Conservation (phyloP, 1,140 invertebrate species). For the Scylla paramamosain region DNA sequence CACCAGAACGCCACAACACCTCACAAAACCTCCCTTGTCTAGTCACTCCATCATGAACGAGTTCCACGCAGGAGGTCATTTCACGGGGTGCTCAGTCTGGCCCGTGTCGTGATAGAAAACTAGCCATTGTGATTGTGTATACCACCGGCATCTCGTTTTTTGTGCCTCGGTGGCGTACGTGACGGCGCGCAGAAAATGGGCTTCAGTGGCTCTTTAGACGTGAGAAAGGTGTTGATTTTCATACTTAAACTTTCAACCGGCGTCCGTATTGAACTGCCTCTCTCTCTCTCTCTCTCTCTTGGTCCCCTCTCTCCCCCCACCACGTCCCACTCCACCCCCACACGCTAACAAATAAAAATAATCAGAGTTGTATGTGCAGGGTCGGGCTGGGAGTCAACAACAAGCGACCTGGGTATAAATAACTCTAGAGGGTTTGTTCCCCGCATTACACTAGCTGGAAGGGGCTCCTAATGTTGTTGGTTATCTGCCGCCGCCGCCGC, state of each 20-base stretch:
- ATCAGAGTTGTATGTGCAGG: not conserved
- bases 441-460: not conserved
- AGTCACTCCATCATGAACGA: too few relatives aligned
- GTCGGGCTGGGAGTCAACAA: not conserved
- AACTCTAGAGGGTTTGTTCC: not conserved
- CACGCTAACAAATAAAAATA: not conserved
- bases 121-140: not conserved
- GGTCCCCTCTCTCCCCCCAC: too few relatives aligned
- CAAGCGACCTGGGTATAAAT: not conserved
- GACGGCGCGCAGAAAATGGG: not conserved
- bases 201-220: slow-evolving; percentile 4
- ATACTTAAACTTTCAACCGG: not conserved
- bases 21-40: too few relatives aligned
- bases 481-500: not conserved
- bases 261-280: not conserved
- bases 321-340: too few relatives aligned
- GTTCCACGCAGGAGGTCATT: too few relatives aligned
- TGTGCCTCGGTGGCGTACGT: not conserved
- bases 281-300: not conserved
- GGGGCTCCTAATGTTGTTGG: not conserved
- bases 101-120: not conserved
- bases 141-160: not conserved
- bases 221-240: slow-evolving; percentile 15
- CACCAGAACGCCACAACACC: too few relatives aligned
- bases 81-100: not conserved